Evolutionary conservation across 2,888 invertebrate genomes (phyloP), one percentile per base, ranked within the genome.

Genomic region (Aromia moschata): DNA sequence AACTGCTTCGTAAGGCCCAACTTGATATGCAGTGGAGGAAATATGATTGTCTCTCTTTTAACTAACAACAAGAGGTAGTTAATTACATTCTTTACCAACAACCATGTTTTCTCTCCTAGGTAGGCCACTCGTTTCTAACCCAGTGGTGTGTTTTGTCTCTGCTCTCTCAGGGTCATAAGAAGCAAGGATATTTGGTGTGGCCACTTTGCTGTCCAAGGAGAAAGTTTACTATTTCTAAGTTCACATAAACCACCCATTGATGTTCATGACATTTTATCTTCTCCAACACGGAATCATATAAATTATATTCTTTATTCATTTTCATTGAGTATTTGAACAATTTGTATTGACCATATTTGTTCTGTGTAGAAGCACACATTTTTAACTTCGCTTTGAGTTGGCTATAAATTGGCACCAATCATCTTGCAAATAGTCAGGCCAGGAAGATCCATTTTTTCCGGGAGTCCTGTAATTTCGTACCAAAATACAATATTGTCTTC

Each of bases 131-230:
- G 3, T 7, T 25, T 25, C 25, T 25, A 25, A 25, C 25, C 25
- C 58, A 70, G 37, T 70, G 61, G 5, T 64, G 14, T 30, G 64
- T 20, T 51, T 58, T 65, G 33, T 61, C 67, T 59, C 68, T 54
- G 40, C 70, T 70, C 52, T 70, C 68, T 68, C 71, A 71, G 12
- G 64, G 17, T 54, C 69, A 71, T n/a, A 72, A 55, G 47, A 70
- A 71, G 52, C 65, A 70, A 10, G 56, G 51, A 54, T 25, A 25
- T 25, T 25, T 25, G 25, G 25, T 25, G 25, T 25, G 55, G 65
- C 64, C 64, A 51, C 62, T 58, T 66, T 71, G 67, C 40, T 60
- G 60, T 9, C 65, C 68, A 30, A 68, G 56, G 31, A 69, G 46
- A 30, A 70, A 60, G 44, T 54, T 61, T 31, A 58, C 61, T 52